Conservation (phyloP, 1,140 invertebrate species). For the Ceratina australensis region DNA sequence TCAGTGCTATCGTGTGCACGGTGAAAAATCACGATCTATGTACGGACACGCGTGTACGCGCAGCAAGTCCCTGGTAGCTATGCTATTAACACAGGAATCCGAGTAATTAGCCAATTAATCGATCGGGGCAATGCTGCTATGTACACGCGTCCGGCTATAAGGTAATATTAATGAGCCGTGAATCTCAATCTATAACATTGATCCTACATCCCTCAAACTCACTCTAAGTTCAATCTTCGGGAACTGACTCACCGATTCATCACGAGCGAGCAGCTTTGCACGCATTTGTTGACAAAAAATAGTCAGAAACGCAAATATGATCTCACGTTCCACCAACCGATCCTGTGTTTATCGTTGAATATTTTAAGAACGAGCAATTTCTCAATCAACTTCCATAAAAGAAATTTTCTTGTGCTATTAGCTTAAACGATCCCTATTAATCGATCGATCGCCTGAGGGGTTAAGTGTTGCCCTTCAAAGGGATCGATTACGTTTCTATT, state of each 20-base stretch:
- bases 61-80: slow-evolving; percentile 17
- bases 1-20: neutral
- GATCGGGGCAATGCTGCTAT: slow-evolving; percentile 40
- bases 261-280: neutral
- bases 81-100: slow-evolving; percentile 51
- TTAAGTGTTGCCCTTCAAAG: neutral
- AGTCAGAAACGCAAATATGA: slow-evolving; percentile 26
- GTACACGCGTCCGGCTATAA: slow-evolving; percentile 34
- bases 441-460: neutral
- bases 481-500: neutral
- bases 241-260: slow-evolving; percentile 11
- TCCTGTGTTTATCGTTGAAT: slow-evolving; percentile 7
- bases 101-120: slow-evolving; percentile 65
- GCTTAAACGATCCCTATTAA: neutral
- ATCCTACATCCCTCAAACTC: slow-evolving; percentile 44
- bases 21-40: neutral
- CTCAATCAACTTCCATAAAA: too few relatives aligned
- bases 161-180: slow-evolving; percentile 58
- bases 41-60: neutral
- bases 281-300: slow-evolving; percentile 16
- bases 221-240: slow-evolving; percentile 30
- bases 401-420: neutral
- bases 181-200: slow-evolving; percentile 60
- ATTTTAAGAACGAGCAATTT: neutral
- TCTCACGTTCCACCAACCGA: slow-evolving; percentile 6